Conservation (phyloP, 2,888 invertebrate genomes). For the Tupiocoris notatus region DNA sequence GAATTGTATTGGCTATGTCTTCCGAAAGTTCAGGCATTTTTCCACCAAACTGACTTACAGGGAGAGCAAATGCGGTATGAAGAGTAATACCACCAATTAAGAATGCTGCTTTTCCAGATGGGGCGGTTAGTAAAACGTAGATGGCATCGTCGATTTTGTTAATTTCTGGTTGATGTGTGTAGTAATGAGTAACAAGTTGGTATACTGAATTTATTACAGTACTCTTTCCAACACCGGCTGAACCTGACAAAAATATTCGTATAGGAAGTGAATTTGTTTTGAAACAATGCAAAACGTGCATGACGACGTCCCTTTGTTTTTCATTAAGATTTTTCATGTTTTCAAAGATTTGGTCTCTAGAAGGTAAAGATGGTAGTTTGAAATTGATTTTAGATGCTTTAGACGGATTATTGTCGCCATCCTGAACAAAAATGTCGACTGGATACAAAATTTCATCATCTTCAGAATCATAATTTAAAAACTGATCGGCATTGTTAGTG, state of each 20-base stretch:
- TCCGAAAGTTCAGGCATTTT: slow-evolving; percentile 21
- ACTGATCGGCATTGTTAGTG: not conserved
- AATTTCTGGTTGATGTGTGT: not conserved
- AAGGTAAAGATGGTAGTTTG: not conserved
- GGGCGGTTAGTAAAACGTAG: slow-evolving; percentile 40
- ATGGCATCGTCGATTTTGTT: slow-evolving; percentile 22
- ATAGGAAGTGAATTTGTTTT: not conserved
- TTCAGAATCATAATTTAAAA: not conserved
- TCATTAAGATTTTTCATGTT: slow-evolving; percentile 12
- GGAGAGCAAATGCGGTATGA: slow-evolving; percentile 41
- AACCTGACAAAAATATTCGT: slow-evolving; percentile 14
- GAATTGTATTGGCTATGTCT: slow-evolving; percentile 24
- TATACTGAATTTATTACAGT: not conserved
- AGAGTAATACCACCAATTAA: slow-evolving; percentile 42
- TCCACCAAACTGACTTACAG: slow-evolving; percentile 19
- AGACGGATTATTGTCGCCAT: not conserved
- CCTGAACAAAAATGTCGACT: slow-evolving; percentile 16
- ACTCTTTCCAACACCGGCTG: slow-evolving; percentile 18
- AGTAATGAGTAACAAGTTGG: not conserved
- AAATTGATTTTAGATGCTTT: not conserved
- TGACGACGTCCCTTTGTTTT: slow-evolving; percentile 22
- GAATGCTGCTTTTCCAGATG: slow-evolving; percentile 42
- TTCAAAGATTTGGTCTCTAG: slow-evolving; percentile 7
- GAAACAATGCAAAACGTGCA: slow-evolving; percentile 25
- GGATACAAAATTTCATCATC: not conserved